Evolutionary conservation across 2,888 invertebrate species (phyloP).

Genomic region (Tetranychus piercei): DNA sequence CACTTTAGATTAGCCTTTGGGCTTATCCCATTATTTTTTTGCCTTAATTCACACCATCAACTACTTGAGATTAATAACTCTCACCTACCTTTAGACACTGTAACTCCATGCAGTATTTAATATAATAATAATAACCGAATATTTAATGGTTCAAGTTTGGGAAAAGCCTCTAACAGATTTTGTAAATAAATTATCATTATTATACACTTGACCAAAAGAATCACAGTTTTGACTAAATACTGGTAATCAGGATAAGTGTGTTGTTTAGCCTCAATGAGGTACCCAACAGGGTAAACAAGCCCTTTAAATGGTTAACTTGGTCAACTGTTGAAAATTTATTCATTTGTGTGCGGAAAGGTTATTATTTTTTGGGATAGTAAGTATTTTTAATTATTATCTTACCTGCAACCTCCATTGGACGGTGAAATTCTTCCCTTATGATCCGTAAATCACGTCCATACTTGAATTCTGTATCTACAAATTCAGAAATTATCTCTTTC

Average conservation of each 20-base stretch:
- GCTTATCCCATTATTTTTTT: not conserved
- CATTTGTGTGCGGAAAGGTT: not conserved
- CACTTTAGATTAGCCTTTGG: not conserved
- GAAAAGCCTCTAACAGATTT: no score
- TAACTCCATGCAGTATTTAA: not conserved
- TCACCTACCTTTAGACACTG: not conserved
- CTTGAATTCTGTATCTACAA: constrained; percentile 86
- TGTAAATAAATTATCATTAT: no score
- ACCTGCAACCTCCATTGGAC: constrained; percentile 69
- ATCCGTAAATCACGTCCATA: constrained; percentile 81
- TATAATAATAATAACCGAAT: not conserved
- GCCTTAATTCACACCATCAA: not conserved
- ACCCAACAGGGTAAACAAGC: no score
- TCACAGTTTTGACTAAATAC: no score
- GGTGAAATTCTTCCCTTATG: constrained; percentile 44
- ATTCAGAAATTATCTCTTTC: constrained; percentile 82
- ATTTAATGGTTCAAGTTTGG: not conserved
- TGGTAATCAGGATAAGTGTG: no score
- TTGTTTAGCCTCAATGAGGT: no score
- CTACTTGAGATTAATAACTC: not conserved
- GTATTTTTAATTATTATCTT: not conserved
- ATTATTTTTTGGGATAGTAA: not conserved
- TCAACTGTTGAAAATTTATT: not conserved
- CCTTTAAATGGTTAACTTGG: no score
- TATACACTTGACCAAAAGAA: no score